Evolutionary conservation across 2,113 vertebrate species (phyloP).

Genomic region (Turdus rufiventris): DNA sequence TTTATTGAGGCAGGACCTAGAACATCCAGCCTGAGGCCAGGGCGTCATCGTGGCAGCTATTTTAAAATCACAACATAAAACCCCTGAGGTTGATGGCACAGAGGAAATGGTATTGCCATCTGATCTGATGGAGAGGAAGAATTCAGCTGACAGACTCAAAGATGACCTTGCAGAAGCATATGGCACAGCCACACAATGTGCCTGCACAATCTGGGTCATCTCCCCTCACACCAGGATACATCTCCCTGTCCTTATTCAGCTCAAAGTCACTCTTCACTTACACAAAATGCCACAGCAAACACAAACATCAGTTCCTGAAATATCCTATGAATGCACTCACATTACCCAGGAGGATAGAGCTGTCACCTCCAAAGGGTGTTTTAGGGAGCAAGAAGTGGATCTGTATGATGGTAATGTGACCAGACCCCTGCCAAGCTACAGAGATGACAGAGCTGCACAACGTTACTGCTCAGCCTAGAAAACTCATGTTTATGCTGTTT

Average conservation of each 20-base stretch:
- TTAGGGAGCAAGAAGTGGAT: not conserved
- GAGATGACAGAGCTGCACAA: not conserved
- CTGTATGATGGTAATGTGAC: not conserved
- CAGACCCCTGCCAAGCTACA: not conserved
- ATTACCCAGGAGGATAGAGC: not conserved
- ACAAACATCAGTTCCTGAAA: not conserved
- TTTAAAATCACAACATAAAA: not conserved
- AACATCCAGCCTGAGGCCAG: not conserved
- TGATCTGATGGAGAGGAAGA: not conserved
- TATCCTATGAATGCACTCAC: not conserved
- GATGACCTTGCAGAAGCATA: not conserved
- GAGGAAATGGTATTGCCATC: not conserved
- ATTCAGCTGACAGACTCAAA: not conserved
- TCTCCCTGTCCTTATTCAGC: not conserved
- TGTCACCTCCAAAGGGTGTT: not conserved
- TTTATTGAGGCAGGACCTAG: not conserved
- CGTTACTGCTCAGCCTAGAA: not conserved
- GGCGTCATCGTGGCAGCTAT: rapidly evolving
- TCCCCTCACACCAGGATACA: rapidly evolving
- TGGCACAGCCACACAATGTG: rapidly evolving
- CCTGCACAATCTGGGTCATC: not conserved
- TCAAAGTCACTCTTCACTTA: not conserved
- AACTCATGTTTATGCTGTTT: not conserved
- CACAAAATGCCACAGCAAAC: not conserved
- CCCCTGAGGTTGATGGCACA: rapidly evolving